Base-by-base conservation (phyloP, 2,797 vertebrate species). In the Etheostoma nigrum region DNA sequence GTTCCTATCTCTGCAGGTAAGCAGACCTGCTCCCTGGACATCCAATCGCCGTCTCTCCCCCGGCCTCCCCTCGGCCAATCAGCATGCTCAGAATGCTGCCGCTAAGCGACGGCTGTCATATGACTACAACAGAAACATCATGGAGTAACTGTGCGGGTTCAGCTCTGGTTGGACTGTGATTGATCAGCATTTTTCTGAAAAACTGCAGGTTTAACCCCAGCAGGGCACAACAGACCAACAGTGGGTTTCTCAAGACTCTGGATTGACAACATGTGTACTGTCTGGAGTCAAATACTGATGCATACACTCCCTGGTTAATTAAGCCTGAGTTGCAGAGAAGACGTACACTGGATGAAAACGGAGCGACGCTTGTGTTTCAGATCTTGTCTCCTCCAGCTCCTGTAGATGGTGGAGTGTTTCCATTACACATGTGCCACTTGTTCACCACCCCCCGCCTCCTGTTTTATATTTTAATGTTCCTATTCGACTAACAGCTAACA, bases 71-170 rank as follows among this genome's bases (percentile, higher is more conserved):
- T 89, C 89, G 0, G 86, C 94, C 87, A 92, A 91, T 90, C 93
- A 86, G 82, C 90, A 92, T 47, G 68, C 87, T 72, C 91, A 88
- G 18, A 79, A 64, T 7, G 78, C 84, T 25, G 89, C 82, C 0
- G 88, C 92, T 27, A 95, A 94, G 85, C 90, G 94, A 55, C 93
- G 93, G 72, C 88, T 95, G 68, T 95, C 95, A 0, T 94, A 90
- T 14, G 95, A 95, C 88, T 78, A 89, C 87, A 95, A 93, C 93
- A 93, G 89, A 57, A 94, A 92, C 82, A 18, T 90, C 9, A 51
- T 79, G 81, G 87, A 90, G 69, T 95, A 85, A 80, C 61, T n/a
- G 57, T 27, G 27, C 18, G 0, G 63, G n/a, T 4, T 62, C 45
- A 2, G 61, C 71, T 76, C 14, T 3, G 45, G 49, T 16, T n/a